Base-by-base conservation (phyloP, 23 tunicate genomes). In the Botrylloides violaceus region DNA sequence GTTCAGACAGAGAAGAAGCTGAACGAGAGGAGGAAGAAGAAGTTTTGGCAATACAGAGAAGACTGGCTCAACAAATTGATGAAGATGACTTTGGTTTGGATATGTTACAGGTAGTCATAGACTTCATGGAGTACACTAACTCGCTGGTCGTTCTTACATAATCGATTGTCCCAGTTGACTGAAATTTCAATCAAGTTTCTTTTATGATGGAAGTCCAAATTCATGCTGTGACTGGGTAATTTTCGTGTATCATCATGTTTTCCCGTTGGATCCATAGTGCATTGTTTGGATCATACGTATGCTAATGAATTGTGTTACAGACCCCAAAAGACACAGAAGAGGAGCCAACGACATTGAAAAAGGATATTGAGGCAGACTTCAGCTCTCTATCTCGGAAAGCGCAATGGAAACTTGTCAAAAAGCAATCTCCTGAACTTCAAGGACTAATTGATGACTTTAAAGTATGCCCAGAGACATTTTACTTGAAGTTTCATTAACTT, bases 1-100 rank as follows among this genome's bases (percentile, higher is more conserved):
- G 96, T 35, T 66, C 58, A 7, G 96, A 88, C 24, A 77, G 88
- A 32, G 96, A 88, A 59, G 96, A 77, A 36, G 78, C 78, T 3
- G 80, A 77, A 72, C 78, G 77, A 43, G 82, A 57, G 2, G 96
- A 88, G 56, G 96, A 88, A 58, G 84, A 82, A 57, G 96, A 88
- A 77, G 96, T 85, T 2, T 72, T 88, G 32, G 61, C 73, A 20
- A 88, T 88, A 47, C 96, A 88, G 38, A 59, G 76, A 60, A 72
- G 83, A 72, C 65, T 88, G n/a, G 77, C 73, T 27, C 77, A 77
- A 31, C 88, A 88, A 48, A 77, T 88, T 32, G 96, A 88, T 72
- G 83, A 80, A 39, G 95, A 87, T 76, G 87, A 87, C 29, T 71
- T 87, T 63, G 86, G 58, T 31, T 68, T 68, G 28, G 74, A 68